A percentile compares a stretch with the other conserved stretches of the same genome.
These are phyloP conservation scores for Cylloceria caligata DNA, from an alignment of 2,888 invertebrate genomes.

Conservation along the genomic window DNA sequence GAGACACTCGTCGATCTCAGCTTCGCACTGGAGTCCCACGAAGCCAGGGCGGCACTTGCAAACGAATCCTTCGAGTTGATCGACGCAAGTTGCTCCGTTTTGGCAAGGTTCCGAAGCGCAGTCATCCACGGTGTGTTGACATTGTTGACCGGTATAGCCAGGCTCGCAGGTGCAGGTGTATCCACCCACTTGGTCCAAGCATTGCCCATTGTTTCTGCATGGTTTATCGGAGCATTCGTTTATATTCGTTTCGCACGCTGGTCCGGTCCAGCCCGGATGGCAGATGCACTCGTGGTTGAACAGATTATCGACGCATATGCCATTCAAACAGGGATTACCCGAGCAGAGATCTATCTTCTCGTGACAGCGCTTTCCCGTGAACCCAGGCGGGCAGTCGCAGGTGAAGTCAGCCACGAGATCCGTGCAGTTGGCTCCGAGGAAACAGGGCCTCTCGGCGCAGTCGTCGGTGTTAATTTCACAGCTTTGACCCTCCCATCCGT, in stretches of 20 bases:
- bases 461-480: conserved; percentile 98
- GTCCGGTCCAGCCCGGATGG: conserved; percentile 95
- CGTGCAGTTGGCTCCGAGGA: conserved; percentile 95
- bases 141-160: conserved; percentile 97
- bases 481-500: conserved; percentile 98
- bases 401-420: conserved; percentile 97
- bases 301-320: conserved; percentile 95
- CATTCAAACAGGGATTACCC: conserved; percentile 96
- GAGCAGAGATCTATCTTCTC: conserved; percentile 97
- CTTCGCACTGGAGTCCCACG: conserved; percentile 96
- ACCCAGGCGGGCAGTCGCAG: conserved; percentile 97
- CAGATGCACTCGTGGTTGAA: conserved; percentile 96
- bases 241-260: conserved; percentile 94
- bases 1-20: conserved; percentile 96
- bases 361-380: conserved; percentile 98
- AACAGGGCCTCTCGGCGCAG: conserved; percentile 96
- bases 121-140: conserved; percentile 97
- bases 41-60: conserved; percentile 98
- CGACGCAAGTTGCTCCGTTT: conserved; percentile 95
- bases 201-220: conserved; percentile 96
- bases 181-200: conserved; percentile 94
- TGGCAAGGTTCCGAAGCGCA: conserved; percentile 96
- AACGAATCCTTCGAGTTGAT: conserved; percentile 94
- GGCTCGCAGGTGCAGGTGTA: conserved; percentile 95
- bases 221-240: conserved; percentile 96